Percentiles rank a stretch among this genome's conserved stretches.
phyloP scores from a whole-genome alignment of 2,888 invertebrate genomes.

The Conus canariensis region DNA sequence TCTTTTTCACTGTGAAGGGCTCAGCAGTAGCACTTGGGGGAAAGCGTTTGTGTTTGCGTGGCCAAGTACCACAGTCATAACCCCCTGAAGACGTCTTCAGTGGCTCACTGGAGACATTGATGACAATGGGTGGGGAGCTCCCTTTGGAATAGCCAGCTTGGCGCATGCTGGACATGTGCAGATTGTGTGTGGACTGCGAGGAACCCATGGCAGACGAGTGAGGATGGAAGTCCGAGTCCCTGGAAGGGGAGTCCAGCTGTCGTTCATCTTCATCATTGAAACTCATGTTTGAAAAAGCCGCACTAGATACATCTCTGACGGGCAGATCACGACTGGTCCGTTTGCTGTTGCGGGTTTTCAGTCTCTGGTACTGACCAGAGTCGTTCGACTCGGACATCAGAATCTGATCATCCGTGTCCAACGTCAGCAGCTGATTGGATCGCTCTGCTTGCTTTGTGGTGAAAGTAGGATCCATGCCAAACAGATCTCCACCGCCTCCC shows the following conservation, averaged over 20 bases:
- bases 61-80: slow-evolving; percentile 71
- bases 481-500: slow-evolving; percentile 7
- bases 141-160: slow-evolving; percentile 60
- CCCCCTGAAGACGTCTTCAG: slow-evolving; percentile 58
- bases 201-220: slow-evolving; percentile 18
- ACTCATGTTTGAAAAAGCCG: slow-evolving; percentile 74
- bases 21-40: slow-evolving; percentile 65
- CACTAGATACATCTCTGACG: slow-evolving; percentile 60
- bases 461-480: slow-evolving; percentile 25
- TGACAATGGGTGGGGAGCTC: slow-evolving; percentile 57
- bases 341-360: slow-evolving; percentile 44
- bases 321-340: slow-evolving; percentile 42
- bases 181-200: slow-evolving; percentile 48
- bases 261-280: slow-evolving; percentile 71
- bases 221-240: slow-evolving; percentile 31
- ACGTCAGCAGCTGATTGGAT: slow-evolving; percentile 41
- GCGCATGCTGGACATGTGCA: slow-evolving; percentile 55
- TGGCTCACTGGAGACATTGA: slow-evolving; percentile 55
- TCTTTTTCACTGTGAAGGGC: slow-evolving; percentile 69
- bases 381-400: slow-evolving; percentile 37
- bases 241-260: slow-evolving; percentile 44
- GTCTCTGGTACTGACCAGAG: slow-evolving; percentile 48
- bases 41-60: slow-evolving; percentile 66
- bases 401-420: slow-evolving; percentile 46
- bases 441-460: slow-evolving; percentile 9